Percentiles rank a stretch among this genome's conserved stretches.
phyloP scores from a whole-genome alignment of 2,797 vertebrate genomes.

The Pogonophryne albipinna region DNA sequence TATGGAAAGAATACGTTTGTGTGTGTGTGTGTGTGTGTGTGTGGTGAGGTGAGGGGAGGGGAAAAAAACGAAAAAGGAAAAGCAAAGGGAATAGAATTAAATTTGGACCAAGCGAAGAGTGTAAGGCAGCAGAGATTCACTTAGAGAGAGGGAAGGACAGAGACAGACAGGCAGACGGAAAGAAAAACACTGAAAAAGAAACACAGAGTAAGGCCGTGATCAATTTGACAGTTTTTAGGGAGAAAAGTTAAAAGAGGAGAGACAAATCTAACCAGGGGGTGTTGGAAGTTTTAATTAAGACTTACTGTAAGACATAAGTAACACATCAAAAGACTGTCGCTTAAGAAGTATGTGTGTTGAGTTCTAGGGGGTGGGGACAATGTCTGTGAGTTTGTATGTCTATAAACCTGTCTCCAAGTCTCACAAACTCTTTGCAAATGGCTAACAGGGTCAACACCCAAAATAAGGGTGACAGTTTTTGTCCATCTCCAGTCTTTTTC shows the following conservation, averaged over 20 bases:
- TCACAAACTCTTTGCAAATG: constrained; percentile 46
- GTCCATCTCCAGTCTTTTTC: constrained; percentile 47
- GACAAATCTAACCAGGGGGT: constrained; percentile 66
- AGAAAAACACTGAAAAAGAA: constrained; percentile 58
- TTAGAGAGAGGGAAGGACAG: constrained; percentile 30
- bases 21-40: constrained; percentile 8
- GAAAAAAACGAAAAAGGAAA: constrained; percentile 36
- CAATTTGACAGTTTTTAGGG: constrained; percentile 59
- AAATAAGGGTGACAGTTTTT: constrained; percentile 61
- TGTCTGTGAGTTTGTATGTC: constrained; percentile 47
- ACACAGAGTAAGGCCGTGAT: constrained; percentile 37
- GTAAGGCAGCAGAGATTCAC: constrained; percentile 47
- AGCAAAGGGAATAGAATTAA: constrained; percentile 48
- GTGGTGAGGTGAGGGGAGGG: not conserved
- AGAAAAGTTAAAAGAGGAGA: constrained; percentile 55
- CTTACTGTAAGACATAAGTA: constrained; percentile 60
- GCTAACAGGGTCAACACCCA: constrained; percentile 56
- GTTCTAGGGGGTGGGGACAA: constrained; percentile 28
- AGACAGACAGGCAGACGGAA: constrained; percentile 65
- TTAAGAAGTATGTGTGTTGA: constrained; percentile 30
- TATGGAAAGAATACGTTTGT: constrained; percentile 8
- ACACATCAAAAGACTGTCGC: constrained; percentile 74
- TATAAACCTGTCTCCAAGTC: constrained; percentile 51
- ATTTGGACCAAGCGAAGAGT: constrained; percentile 53
- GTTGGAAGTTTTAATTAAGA: constrained; percentile 78